Evolutionary conservation across 2,797 vertebrate genomes (phyloP).

Genomic region (Tolypeutes matacus): DNA sequence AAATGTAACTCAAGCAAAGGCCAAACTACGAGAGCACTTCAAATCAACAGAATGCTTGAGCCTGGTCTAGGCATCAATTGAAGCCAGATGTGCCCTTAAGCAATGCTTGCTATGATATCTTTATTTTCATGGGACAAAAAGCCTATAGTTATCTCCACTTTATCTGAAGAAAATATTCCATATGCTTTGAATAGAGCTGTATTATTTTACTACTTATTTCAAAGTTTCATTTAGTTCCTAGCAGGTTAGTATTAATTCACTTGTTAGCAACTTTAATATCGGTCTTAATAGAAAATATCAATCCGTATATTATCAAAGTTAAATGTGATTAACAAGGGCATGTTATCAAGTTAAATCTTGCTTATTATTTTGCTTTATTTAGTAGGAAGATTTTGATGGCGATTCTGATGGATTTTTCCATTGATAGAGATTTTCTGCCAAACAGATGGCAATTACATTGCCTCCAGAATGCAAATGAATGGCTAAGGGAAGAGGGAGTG

Average conservation of each 20-base stretch:
- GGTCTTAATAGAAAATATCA: neutral
- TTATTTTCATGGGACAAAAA: neutral
- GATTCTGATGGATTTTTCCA: conserved; percentile 50
- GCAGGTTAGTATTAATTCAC: neutral
- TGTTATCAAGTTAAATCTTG: conserved; percentile 30
- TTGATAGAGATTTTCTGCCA: conserved; percentile 57
- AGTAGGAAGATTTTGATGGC: conserved; percentile 20
- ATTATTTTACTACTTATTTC: neutral
- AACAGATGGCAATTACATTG: conserved; percentile 65
- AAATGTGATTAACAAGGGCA: neutral
- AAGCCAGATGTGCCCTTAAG: neutral
- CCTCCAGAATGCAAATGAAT: conserved; percentile 57
- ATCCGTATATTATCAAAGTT: conserved; percentile 12
- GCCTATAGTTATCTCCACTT: neutral
- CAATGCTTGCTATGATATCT: neutral
- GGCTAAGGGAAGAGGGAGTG: conserved; percentile 8
- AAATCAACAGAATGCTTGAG: neutral
- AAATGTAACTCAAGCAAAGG: neutral
- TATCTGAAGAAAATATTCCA: conserved; percentile 34
- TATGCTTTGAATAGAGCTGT: neutral
- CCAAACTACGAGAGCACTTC: neutral
- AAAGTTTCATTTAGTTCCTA: neutral
- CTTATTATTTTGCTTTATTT: conserved; percentile 52
- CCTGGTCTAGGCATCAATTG: neutral
- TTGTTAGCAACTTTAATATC: neutral